Percentiles rank a stretch among this genome's conserved stretches.
phyloP scores from a whole-genome alignment of 1,140 invertebrate species.

The Acromyrmex echinatior region DNA sequence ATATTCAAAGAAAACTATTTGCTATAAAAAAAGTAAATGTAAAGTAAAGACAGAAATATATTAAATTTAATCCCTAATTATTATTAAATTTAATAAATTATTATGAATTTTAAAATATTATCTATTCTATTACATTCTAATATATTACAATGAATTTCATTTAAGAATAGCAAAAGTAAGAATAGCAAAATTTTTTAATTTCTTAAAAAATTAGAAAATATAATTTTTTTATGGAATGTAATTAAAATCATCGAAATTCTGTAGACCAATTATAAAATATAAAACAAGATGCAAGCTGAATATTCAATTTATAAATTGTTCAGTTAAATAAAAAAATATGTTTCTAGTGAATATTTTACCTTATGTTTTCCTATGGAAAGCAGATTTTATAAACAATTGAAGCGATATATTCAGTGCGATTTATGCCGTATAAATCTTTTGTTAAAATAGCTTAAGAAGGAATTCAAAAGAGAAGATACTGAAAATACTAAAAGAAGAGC shows the following conservation, averaged over 20 bases:
- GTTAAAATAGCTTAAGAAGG: neutral
- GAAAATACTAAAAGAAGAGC: neutral
- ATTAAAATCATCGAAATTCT: neutral
- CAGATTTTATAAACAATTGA: conserved; percentile 12
- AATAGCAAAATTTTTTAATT: neutral
- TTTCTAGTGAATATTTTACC: neutral
- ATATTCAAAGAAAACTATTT: neutral
- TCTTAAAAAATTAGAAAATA: neutral
- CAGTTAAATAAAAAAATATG: neutral
- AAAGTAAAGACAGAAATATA: neutral
- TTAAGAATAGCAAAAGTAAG: neutral
- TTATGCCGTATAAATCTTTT: conserved; percentile 8
- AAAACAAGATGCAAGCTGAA: neutral
- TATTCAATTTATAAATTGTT: conserved; percentile 18
- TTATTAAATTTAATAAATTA: neutral
- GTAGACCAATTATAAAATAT: neutral
- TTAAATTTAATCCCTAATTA: neutral
- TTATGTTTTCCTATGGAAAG: conserved; percentile 1
- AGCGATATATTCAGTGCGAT: neutral
- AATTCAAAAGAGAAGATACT: conserved; percentile 16
- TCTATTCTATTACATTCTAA: too few species aligned
- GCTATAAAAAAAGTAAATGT: neutral
- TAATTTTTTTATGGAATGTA: neutral
- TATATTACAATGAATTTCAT: neutral
- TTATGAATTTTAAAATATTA: neutral